These are phyloP conservation scores for Gortyna flavago DNA, from an alignment of 2,888 invertebrate species.

Conservation along the genomic window DNA sequence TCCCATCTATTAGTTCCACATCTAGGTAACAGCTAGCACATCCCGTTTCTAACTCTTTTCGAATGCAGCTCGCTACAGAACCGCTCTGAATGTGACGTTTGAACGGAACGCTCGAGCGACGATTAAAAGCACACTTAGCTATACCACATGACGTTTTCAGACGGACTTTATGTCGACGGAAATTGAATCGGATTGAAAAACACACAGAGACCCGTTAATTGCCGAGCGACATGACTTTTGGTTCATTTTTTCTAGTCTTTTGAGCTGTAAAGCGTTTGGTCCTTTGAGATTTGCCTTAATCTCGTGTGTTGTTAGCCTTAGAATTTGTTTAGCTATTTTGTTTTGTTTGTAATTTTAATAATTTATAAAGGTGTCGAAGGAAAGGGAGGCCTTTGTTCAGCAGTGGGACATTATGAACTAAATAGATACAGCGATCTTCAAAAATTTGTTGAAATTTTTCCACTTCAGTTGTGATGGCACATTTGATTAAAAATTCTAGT, in stretches of 20 bases:
- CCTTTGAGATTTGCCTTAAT: slow-evolving; percentile 44
- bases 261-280: slow-evolving; percentile 24
- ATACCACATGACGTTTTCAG: slow-evolving; percentile 59
- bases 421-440: neutral
- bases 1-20: slow-evolving; percentile 57
- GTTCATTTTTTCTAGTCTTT: slow-evolving; percentile 49
- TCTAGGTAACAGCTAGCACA: slow-evolving; percentile 60
- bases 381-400: neutral
- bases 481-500: no score
- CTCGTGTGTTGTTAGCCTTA: slow-evolving; percentile 20
- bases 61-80: slow-evolving; percentile 69
- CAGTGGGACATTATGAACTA: neutral
- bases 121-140: slow-evolving; percentile 65
- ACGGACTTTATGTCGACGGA: slow-evolving; percentile 55
- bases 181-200: slow-evolving; percentile 66
- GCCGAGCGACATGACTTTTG: slow-evolving; percentile 38
- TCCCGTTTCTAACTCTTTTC: slow-evolving; percentile 71
- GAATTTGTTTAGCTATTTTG: neutral
- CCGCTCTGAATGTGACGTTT: slow-evolving; percentile 70
- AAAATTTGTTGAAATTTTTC: no score
- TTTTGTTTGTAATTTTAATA: neutral
- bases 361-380: neutral
- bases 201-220: slow-evolving; percentile 56
- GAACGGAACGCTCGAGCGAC: slow-evolving; percentile 65
- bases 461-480: no score